Percentiles rank a stretch among this genome's conserved stretches.
Conservation (phyloP, 2,888 invertebrate species). For the Pseudoips prasinana region DNA sequence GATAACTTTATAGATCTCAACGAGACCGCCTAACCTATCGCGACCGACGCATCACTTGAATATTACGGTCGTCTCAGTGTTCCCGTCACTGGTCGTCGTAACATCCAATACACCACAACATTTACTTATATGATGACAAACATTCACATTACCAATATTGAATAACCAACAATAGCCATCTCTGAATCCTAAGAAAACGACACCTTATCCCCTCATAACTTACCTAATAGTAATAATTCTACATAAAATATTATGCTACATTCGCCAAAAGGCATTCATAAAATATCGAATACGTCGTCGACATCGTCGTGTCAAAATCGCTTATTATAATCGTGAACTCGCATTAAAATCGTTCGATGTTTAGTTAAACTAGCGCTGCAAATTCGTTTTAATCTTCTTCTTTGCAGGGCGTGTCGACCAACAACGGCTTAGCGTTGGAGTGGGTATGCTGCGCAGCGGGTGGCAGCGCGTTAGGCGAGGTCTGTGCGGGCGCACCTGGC, state of each 20-base stretch:
- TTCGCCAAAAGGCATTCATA: slow-evolving; percentile 70
- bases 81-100: slow-evolving; percentile 56
- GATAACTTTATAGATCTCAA: slow-evolving; percentile 61
- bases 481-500: slow-evolving; percentile 48
- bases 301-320: slow-evolving; percentile 43
- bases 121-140: slow-evolving; percentile 57
- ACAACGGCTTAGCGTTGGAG: slow-evolving; percentile 58
- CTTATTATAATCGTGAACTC: slow-evolving; percentile 42
- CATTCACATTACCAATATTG: slow-evolving; percentile 65
- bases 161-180: slow-evolving; percentile 73
- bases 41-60: slow-evolving; percentile 47
- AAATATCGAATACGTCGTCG: slow-evolving; percentile 55
- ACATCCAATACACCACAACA: slow-evolving; percentile 61
- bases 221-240: slow-evolving; percentile 53
- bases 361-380: slow-evolving; percentile 14
- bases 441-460: slow-evolving; percentile 55
- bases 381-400: slow-evolving; percentile 61
- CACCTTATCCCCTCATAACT: slow-evolving; percentile 71
- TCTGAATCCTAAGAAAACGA: slow-evolving; percentile 63
- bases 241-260: slow-evolving; percentile 65
- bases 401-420: slow-evolving; percentile 72
- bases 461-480: slow-evolving; percentile 53
- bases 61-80: slow-evolving; percentile 48
- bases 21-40: slow-evolving; percentile 62
- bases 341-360: slow-evolving; percentile 31